Conservation (phyloP, 2,797 vertebrate species). For the Buphagus erythrorhynchus region DNA sequence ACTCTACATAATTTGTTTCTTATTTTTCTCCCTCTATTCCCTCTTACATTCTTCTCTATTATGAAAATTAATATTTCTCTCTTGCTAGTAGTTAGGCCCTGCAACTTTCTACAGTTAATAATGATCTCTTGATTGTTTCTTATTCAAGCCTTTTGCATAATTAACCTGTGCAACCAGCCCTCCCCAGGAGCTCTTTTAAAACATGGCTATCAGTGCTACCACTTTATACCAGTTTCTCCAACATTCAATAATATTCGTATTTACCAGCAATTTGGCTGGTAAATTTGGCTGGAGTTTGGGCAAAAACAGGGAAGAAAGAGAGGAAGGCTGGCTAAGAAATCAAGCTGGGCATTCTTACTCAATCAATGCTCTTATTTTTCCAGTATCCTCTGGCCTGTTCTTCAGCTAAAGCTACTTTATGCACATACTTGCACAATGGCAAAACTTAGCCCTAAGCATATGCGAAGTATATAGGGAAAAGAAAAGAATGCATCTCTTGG, state of each 20-base stretch:
- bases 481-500: conserved; percentile 18
- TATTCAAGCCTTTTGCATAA: neutral
- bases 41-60: neutral
- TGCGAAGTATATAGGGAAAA: neutral
- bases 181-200: neutral
- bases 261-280: neutral
- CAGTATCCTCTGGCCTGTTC: neutral
- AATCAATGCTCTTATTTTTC: neutral
- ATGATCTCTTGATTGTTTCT: neutral
- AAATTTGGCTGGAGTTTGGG: neutral
- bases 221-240: neutral
- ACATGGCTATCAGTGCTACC: neutral
- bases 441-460: conserved; percentile 31
- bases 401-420: conserved; percentile 18
- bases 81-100: neutral
- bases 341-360: neutral
- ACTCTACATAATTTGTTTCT: neutral
- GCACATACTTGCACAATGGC: conserved; percentile 23
- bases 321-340: neutral
- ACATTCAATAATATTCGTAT: rapidly evolving
- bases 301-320: neutral
- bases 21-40: neutral
- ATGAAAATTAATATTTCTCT: neutral
- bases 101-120: neutral
- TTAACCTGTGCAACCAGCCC: neutral